Conservation (phyloP, 2,797 vertebrate genomes). For the Microcaecilia unicolor region DNA sequence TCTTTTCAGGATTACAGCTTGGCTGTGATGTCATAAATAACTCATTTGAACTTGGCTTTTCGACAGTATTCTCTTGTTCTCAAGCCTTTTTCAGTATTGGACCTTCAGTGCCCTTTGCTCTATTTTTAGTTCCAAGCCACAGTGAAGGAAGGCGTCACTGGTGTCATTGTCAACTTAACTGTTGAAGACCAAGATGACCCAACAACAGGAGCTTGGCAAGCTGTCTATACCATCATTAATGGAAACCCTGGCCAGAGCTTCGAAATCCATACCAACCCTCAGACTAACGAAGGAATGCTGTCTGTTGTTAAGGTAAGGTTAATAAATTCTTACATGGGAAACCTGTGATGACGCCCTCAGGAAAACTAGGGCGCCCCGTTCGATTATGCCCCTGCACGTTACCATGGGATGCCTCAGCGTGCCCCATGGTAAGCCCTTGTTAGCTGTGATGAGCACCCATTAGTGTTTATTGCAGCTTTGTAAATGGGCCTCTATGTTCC, state of each 20-base stretch:
- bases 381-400: no score
- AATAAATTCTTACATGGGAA: no score
- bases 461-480: no score
- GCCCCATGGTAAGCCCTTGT: no score
- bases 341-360: no score
- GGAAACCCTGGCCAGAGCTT: conserved; percentile 86
- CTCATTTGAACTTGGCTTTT: conserved; percentile 4
- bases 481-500: no score
- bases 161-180: conserved; percentile 86
- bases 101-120: background rate
- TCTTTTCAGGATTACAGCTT: conserved; percentile 8
- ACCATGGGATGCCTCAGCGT: no score
- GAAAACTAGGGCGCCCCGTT: no score
- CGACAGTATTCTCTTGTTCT: background rate
- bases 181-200: conserved; percentile 89
- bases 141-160: conserved; percentile 80
- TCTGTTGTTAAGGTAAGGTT: conserved; percentile 83
- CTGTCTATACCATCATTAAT: conserved; percentile 84
- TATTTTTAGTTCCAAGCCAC: conserved; percentile 76
- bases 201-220: conserved; percentile 79
- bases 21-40: conserved; percentile 19
- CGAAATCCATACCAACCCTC: conserved; percentile 85
- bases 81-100: background rate
- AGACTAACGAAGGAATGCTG: conserved; percentile 93
- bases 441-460: no score